Evolutionary conservation across 2,797 vertebrate species (phyloP).

Genomic region (Gephyroberyx darwinii): DNA sequence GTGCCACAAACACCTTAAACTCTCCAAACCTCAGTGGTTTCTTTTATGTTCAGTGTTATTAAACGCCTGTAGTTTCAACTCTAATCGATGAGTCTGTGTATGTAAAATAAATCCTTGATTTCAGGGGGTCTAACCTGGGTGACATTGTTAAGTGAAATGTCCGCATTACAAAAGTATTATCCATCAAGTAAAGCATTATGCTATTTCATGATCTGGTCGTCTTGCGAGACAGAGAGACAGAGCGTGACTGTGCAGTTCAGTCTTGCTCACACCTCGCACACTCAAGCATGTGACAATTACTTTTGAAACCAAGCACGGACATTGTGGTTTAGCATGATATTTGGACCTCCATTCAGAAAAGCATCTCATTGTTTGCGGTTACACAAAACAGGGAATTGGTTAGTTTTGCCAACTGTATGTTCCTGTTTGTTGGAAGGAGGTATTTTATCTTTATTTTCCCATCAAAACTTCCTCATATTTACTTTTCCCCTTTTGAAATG

Average conservation of each 20-base stretch:
- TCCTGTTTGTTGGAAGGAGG: slow-evolving; percentile 19
- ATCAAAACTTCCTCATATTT: slow-evolving; percentile 26
- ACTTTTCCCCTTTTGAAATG: background rate
- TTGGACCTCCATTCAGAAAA: slow-evolving; percentile 19
- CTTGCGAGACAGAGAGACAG: too few relatives aligned
- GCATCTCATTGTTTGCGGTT: background rate
- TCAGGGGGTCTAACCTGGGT: background rate
- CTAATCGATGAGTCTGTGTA: background rate
- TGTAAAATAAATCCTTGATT: background rate
- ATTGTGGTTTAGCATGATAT: slow-evolving; percentile 42
- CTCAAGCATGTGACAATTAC: slow-evolving; percentile 25
- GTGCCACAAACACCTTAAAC: background rate
- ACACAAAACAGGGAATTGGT: slow-evolving; percentile 45
- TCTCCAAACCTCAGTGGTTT: background rate
- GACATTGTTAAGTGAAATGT: background rate
- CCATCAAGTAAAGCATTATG: background rate
- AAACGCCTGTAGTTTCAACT: background rate
- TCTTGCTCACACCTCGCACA: slow-evolving; percentile 11
- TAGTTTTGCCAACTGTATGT: slow-evolving; percentile 6
- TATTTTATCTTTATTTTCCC: background rate
- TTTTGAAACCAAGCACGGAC: slow-evolving; percentile 9
- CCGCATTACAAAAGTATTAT: background rate
- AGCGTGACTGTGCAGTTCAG: background rate
- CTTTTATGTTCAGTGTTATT: background rate
- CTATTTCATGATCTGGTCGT: background rate